Evolutionary conservation across 2,797 vertebrate genomes (phyloP), one percentile per base, ranked within the genome.

Genomic region (Malurus leucopterus): DNA sequence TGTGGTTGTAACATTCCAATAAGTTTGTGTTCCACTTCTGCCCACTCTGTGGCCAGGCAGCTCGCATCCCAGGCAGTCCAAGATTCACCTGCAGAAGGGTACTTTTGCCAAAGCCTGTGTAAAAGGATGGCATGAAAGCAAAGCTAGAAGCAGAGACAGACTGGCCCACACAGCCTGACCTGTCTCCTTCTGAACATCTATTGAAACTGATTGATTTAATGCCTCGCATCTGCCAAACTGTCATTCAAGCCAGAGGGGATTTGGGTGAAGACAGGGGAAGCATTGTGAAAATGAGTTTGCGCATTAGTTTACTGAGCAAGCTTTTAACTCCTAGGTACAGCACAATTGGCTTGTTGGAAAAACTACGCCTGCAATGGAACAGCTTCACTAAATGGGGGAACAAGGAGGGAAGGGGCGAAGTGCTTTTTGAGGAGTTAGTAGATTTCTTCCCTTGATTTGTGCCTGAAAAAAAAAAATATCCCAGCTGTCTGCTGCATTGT

Each of bases 401-500:
- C 27, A 76, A 61, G 74, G 72, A 69, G 22, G 53, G 63, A 91
- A 86, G 53, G 67, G 54, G 15, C 21, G 69, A 93, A 84, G 41
- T 76, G 61, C 50, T 92, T 11, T 95, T 67, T 64, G 72, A 95
- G 91, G 79, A 90, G 58, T 77, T 73, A 68, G 76, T 67, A 86
- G 93, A 91, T 93, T 83, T 96, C 63, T 95, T 85, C 85, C 86
- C 89, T 96, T 96, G 95, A 96, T 97, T 96, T 96, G 92, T 96
- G 95, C 91, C 91, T 84, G 92, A 84, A 91, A 88, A 77, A 94
- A 86, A 55, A 53, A 76, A 84, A 92, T 67, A 94, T 53, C 95
- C 96, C 97, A 97, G 96, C 96, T 97, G 97, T 96, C 96, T 96
- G 61, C 94, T 96, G 95, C 93, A 95, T 93, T 95, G 93, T 96